phyloP scores from a whole-genome alignment of 1,140 invertebrate species.

The Lucilia sericata region DNA sequence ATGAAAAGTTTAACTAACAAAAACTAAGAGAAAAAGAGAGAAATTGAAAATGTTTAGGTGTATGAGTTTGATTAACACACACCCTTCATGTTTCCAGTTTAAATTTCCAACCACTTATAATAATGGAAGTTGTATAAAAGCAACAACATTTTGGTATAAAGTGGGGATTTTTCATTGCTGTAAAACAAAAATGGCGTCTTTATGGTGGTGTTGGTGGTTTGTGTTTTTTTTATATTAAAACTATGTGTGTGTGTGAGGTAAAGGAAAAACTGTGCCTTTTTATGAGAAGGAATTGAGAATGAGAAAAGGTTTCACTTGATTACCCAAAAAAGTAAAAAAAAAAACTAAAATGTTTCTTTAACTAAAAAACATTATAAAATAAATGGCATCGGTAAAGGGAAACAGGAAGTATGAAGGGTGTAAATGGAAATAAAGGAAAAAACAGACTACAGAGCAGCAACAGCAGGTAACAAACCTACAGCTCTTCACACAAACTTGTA shows the following conservation, averaged over 20 bases:
- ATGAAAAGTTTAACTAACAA: not conserved
- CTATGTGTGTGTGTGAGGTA: not conserved
- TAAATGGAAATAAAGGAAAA: not conserved
- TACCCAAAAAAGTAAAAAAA: not conserved
- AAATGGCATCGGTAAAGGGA: not conserved
- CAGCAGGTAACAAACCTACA: conserved; percentile 1
- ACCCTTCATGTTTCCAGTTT: no score
- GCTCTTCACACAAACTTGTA: no score
- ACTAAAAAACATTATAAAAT: no score
- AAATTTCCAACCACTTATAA: not conserved
- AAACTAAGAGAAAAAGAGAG: not conserved
- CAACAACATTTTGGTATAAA: not conserved
- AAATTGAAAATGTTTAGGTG: no score
- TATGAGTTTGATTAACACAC: no score
- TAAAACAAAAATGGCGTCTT: conserved; percentile 22
- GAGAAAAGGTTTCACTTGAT: conserved; percentile 4
- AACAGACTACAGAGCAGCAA: not conserved
- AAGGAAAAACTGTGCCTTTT: not conserved
- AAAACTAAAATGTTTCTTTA: not conserved
- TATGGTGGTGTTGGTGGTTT: not conserved
- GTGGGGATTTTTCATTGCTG: not conserved
- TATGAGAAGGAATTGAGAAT: not conserved
- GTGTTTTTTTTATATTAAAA: not conserved
- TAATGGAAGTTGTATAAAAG: not conserved
- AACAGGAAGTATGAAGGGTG: conserved; percentile 25